Evolutionary conservation across 2,113 vertebrate genomes (phyloP).

Genomic region (Nansenia antarctica): DNA sequence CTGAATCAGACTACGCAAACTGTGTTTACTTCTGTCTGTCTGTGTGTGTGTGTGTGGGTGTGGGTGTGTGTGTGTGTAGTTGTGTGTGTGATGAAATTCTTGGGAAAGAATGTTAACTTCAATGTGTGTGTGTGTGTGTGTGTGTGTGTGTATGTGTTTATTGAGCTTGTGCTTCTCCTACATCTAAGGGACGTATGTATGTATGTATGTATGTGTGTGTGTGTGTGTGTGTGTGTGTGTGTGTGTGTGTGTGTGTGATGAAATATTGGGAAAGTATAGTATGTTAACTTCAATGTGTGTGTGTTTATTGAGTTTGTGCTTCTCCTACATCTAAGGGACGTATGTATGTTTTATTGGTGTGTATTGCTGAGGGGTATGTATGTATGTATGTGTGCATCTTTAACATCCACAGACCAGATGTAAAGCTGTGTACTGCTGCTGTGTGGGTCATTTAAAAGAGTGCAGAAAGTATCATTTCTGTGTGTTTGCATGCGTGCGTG

Average conservation of each 20-base stretch:
- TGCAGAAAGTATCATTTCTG: not conserved
- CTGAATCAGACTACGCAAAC: not conserved
- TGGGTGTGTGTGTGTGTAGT: too few species aligned
- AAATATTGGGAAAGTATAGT: too few species aligned
- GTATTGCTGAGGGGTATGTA: too few species aligned
- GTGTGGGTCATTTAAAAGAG: not conserved
- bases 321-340: not conserved
- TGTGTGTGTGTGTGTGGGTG: not conserved
- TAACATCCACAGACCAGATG: too few species aligned
- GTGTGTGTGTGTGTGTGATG: too few species aligned
- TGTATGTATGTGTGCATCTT: too few species aligned
- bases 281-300: not conserved
- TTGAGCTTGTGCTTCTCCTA: not conserved
- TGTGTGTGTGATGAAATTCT: too few species aligned
- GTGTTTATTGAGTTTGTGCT: not conserved
- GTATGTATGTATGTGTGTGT: too few species aligned
- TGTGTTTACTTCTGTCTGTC: not conserved
- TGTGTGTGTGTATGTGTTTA: too few species aligned
- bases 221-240: too few species aligned
- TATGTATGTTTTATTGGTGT: slow-evolving; percentile 3
- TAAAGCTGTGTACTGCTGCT: too few species aligned
- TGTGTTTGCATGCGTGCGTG: not conserved
- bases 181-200: not conserved
- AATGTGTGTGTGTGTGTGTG: not conserved
- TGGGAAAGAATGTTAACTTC: not conserved